Evolutionary conservation across 1,140 invertebrate genomes (phyloP).

Genomic region (Drosophila serrata): DNA sequence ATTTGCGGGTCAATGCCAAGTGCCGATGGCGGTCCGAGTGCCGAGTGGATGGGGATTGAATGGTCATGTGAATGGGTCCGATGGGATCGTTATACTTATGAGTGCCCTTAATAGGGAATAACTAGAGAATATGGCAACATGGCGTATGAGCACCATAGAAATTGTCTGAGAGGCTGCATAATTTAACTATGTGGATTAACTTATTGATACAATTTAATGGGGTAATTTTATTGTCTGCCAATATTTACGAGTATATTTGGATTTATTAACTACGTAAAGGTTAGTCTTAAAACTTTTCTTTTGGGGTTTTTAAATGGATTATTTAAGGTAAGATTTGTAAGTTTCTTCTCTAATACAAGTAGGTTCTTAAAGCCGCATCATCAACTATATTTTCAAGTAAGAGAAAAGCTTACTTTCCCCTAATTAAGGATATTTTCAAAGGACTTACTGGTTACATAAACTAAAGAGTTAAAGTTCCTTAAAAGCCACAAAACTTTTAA

Average conservation of each 20-base stretch:
- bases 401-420: background rate
- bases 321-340: background rate
- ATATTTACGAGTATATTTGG: background rate
- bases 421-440: background rate
- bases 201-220: background rate
- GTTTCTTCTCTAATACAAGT: background rate
- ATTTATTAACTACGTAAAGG: background rate
- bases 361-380: background rate
- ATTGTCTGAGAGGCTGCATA: background rate
- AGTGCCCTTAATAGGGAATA: constrained; percentile 18
- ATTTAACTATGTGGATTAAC: background rate
- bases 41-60: constrained; percentile 31
- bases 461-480: background rate
- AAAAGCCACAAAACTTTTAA: background rate
- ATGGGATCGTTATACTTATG: constrained; percentile 33
- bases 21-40: constrained; percentile 35
- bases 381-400: background rate
- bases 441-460: background rate
- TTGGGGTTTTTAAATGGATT: background rate
- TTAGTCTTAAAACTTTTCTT: background rate
- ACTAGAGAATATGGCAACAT: constrained; percentile 17
- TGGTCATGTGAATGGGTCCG: constrained; percentile 37
- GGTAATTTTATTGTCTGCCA: too few species aligned
- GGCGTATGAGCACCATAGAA: constrained; percentile 18
- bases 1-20: constrained; percentile 61